Evolutionary conservation across 2,888 invertebrate genomes (phyloP), one percentile per base, ranked within the genome.

Genomic region (Notocelia uddmanniana): DNA sequence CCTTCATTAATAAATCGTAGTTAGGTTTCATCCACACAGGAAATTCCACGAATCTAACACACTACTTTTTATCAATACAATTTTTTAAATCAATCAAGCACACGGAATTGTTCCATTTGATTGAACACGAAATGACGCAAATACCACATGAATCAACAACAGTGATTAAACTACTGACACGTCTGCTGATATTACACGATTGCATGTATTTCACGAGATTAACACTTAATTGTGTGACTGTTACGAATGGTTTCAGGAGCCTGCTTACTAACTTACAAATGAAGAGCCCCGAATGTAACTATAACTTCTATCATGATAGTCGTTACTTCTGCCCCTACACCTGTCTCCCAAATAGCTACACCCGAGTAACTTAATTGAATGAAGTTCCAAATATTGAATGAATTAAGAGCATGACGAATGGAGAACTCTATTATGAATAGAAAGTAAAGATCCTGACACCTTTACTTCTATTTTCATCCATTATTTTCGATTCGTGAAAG

Each of bases 41-140:
- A 92, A 93, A 88, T 91, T 92, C 92, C 93, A 93, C 91, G 91
- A 92, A 92, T 92, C 91, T 81, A 84, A 89, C 84, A 87, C 86
- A 78, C 80, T 80, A 87, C 82, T 80, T 69, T 76, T 77, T 74
- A 77, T 75, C 78, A 70, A 76, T 37, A 64, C 69, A 34, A 57
- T 52, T 19, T 70, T 69, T 76, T 69, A 76, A 71, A 59, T 31
- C 57, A 64, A 73, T 80, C 82, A 84, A 83, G 86, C 84, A 84
- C 87, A 88, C 83, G 78, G 79, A 79, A 81, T 83, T 81, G 50
- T 21, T 57, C 79, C 71, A 79, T 83, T 77, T 82, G 79, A 74
- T 75, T 78, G 48, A 77, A 89, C 87, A 88, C 86, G 71, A 85
- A 83, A 80, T 79, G 77, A 86, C 84, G 83, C 84, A 76, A 72